phyloP scores from a whole-genome alignment of 2,888 invertebrate genomes.

The Bunonema sp. region DNA sequence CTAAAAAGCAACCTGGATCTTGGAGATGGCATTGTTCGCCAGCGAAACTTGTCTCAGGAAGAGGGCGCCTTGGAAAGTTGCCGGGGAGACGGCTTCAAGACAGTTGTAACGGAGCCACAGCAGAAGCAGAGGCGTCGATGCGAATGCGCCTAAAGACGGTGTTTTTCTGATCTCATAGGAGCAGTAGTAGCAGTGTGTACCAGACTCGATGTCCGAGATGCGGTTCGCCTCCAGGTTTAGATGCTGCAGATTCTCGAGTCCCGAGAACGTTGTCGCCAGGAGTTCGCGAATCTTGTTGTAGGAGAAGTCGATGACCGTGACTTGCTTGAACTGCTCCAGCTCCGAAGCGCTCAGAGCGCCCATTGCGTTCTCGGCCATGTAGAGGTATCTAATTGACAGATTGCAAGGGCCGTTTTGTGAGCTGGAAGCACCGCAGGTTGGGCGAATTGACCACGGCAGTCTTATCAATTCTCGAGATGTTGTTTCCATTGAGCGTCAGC shows the following conservation, averaged over 20 bases:
- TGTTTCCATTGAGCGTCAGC: slow-evolving; percentile 38
- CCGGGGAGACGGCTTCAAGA: slow-evolving; percentile 21
- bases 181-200: not conserved
- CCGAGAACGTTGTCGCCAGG: slow-evolving; percentile 27
- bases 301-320: slow-evolving; percentile 37
- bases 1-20: slow-evolving; percentile 18
- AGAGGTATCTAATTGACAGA: slow-evolving; percentile 30
- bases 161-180: slow-evolving; percentile 20
- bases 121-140: slow-evolving; percentile 41
- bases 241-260: slow-evolving; percentile 41
- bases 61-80: slow-evolving; percentile 40
- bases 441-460: slow-evolving; percentile 32
- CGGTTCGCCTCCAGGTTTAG: slow-evolving; percentile 41
- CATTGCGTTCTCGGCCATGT: slow-evolving; percentile 41
- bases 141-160: slow-evolving; percentile 40
- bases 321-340: slow-evolving; percentile 52
- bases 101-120: slow-evolving; percentile 44
- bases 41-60: slow-evolving; percentile 43
- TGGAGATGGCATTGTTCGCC: slow-evolving; percentile 40
- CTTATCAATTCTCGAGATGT: slow-evolving; percentile 32
- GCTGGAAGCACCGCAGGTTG: slow-evolving; percentile 28
- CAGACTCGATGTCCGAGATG: slow-evolving; percentile 13
- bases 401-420: too few species aligned
- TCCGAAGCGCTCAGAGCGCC: slow-evolving; percentile 56
- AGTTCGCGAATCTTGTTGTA: slow-evolving; percentile 38